Percentiles rank a stretch among this genome's conserved stretches.
Conservation (phyloP, 2,888 invertebrate species). For the Mongoloraphidia duomilia region DNA sequence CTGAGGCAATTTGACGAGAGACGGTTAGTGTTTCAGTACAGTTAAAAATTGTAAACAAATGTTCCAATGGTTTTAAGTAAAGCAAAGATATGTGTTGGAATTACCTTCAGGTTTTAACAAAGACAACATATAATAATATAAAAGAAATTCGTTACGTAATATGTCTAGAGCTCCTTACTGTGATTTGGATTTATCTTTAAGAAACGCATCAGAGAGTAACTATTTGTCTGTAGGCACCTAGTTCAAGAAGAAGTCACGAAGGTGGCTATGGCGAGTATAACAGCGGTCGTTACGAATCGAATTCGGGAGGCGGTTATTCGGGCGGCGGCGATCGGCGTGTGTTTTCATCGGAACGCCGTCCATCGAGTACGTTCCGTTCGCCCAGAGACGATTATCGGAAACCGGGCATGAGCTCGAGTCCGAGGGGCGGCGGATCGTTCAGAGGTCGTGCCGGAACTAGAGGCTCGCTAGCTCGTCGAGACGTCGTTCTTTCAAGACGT, state of each 20-base stretch:
- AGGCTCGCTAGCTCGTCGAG: constrained; percentile 31
- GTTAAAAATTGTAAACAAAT: too few species aligned
- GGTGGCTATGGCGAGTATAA: constrained; percentile 30
- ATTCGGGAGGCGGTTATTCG: constrained; percentile 40
- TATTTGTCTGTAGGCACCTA: constrained; percentile 23
- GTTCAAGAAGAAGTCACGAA: constrained; percentile 23
- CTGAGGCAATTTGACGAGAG: too few species aligned
- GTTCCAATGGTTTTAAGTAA: background rate
- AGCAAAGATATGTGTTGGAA: background rate
- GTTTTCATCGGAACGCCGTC: constrained; percentile 1
- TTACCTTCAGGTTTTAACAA: background rate
- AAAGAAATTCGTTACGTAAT: background rate
- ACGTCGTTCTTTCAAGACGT: constrained; percentile 37
- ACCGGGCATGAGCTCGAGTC: constrained; percentile 22
- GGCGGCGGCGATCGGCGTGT: constrained; percentile 31
- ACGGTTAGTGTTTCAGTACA: too few species aligned
- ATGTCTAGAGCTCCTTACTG: background rate
- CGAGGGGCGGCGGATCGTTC: constrained; percentile 21
- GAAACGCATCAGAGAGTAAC: background rate
- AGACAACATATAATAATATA: background rate
- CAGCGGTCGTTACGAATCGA: constrained; percentile 4
- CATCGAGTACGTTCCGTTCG: constrained; percentile 3
- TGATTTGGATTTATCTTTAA: background rate
- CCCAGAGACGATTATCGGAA: constrained; percentile 28
- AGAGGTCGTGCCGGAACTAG: constrained; percentile 31